Evolutionary conservation across 2,888 invertebrate genomes (phyloP).

Genomic region (Acronicta alni): DNA sequence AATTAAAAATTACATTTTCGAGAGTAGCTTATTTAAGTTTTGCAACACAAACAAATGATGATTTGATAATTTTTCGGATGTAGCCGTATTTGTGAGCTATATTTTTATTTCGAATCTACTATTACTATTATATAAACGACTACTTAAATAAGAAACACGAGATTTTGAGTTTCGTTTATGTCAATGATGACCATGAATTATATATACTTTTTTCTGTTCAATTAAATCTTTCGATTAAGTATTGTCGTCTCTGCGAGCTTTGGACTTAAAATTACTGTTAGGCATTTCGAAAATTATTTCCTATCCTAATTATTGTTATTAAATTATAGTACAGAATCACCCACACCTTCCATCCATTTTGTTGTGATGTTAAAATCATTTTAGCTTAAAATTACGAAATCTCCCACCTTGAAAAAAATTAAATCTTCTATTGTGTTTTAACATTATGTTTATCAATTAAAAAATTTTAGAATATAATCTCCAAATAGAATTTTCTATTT

Average conservation of each 20-base stretch:
- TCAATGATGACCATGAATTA: conserved; percentile 32
- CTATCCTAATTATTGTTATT: conserved; percentile 4
- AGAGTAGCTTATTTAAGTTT: conserved; percentile 19
- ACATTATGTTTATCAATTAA: conserved; percentile 24
- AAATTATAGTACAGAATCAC: conserved; percentile 21
- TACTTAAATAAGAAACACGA: conserved; percentile 51
- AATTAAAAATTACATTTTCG: conserved; percentile 16
- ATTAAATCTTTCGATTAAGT: conserved; percentile 16
- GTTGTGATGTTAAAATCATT: conserved; percentile 29
- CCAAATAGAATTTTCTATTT: conserved; percentile 21
- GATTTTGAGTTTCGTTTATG: conserved; percentile 57
- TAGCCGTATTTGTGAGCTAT: conserved; percentile 18
- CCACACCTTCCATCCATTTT: conserved; percentile 17
- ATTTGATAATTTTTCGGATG: conserved; percentile 19
- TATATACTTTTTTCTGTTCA: conserved; percentile 16
- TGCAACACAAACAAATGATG: conserved; percentile 4
- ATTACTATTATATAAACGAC: conserved; percentile 19
- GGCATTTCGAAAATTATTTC: conserved; percentile 11
- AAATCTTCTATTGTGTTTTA: conserved; percentile 34
- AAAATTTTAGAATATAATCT: conserved; percentile 34
- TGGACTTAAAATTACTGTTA: conserved; percentile 11
- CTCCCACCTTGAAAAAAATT: conserved; percentile 52
- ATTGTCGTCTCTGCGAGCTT: conserved; percentile 16
- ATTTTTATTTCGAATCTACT: conserved; percentile 33
- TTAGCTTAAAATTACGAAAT: conserved; percentile 55